Conservation (phyloP, 2,113 vertebrate species). For the Galbula dea region DNA sequence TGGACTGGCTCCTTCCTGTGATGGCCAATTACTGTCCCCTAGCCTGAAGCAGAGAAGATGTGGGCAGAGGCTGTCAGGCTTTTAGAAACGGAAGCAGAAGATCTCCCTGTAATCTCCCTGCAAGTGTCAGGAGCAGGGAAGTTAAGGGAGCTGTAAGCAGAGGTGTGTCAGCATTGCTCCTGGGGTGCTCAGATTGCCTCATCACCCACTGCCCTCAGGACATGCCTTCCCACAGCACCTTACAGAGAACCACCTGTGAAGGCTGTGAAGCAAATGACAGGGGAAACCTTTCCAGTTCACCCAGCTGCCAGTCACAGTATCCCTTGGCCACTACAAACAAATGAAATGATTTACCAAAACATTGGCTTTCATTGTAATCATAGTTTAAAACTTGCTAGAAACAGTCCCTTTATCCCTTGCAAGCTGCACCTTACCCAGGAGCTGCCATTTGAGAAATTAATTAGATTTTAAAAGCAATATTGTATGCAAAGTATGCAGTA, state of each 20-base stretch:
- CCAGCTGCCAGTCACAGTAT: background rate
- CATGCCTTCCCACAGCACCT: background rate
- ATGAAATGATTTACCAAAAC: background rate
- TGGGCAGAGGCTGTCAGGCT: background rate
- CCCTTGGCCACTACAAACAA: background rate
- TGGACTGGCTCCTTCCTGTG: accelerated
- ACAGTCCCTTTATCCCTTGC: background rate
- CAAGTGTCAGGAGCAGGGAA: background rate
- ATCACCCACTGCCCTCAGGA: background rate
- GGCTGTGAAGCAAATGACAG: background rate
- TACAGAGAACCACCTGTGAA: accelerated
- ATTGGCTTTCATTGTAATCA: background rate
- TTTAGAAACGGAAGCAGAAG: background rate
- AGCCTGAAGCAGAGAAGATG: background rate
- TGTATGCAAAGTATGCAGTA: background rate
- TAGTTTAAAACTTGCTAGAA: background rate
- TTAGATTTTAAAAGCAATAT: background rate
- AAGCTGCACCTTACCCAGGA: background rate
- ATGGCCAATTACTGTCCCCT: background rate
- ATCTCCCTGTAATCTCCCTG: background rate
- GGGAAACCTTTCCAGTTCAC: background rate
- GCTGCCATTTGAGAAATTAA: background rate
- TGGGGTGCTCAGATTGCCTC: background rate
- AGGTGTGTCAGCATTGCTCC: background rate
- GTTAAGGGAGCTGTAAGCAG: background rate